These are phyloP conservation scores for Suncus etruscus DNA, from an alignment of 2,113 vertebrate genomes.

Conservation along the genomic window DNA sequence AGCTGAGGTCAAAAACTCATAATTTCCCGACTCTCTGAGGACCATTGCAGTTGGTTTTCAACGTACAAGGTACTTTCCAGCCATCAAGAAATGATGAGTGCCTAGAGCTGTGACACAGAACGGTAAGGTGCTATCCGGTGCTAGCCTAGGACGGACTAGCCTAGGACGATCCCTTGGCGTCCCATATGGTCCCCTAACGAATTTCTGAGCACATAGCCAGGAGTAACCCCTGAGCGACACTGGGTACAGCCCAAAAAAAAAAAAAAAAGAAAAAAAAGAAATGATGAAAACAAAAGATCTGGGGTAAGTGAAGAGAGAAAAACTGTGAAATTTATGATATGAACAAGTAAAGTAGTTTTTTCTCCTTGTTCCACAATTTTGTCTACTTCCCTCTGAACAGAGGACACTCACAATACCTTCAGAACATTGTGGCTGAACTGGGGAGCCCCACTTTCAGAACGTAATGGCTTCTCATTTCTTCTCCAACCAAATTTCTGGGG, in stretches of 20 bases:
- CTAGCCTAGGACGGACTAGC: too few species aligned
- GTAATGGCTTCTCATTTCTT: not conserved
- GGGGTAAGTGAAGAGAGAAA: slow-evolving; percentile 6
- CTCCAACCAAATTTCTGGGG: not conserved
- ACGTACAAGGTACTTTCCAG: not conserved
- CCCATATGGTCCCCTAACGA: too few species aligned
- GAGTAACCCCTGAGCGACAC: too few species aligned
- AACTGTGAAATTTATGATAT: not conserved
- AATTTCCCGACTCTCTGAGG: not conserved
- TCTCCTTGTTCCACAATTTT: slow-evolving; percentile 24
- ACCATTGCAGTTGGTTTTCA: not conserved
- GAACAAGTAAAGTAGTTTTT: not conserved
- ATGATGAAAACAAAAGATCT: not conserved
- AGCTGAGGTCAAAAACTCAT: not conserved
- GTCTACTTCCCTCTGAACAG: not conserved
- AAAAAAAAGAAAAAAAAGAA: not conserved
- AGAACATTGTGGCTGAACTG: too few species aligned
- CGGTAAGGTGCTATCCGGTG: too few species aligned
- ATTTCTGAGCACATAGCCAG: too few species aligned
- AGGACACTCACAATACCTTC: not conserved
- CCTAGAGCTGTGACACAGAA: too few species aligned
- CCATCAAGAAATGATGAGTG: not conserved
- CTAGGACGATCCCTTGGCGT: too few species aligned
- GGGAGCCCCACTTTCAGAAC: not conserved
- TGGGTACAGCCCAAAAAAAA: too few species aligned